Evolutionary conservation across 2,888 invertebrate genomes (phyloP).

Genomic region (Microctonus hyperodae): DNA sequence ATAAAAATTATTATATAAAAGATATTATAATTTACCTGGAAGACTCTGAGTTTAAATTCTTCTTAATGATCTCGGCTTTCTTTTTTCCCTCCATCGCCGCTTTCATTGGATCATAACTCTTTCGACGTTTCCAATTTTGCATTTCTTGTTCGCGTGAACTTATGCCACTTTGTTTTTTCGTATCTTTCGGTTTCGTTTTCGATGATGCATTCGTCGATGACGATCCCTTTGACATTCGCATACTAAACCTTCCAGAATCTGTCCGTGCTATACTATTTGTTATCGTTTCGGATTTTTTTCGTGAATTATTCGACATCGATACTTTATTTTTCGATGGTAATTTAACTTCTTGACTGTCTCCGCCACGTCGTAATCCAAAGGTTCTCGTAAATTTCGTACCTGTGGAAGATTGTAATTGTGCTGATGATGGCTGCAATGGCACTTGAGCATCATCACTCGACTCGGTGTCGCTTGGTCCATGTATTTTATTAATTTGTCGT

Average conservation of each 20-base stretch:
- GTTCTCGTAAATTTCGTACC: conserved; percentile 49
- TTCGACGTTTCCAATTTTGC: conserved; percentile 95
- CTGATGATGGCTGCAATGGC: not conserved
- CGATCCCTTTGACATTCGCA: conserved; percentile 43
- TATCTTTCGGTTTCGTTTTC: conserved; percentile 49
- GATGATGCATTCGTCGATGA: conserved; percentile 40
- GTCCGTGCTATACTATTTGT: conserved; percentile 48
- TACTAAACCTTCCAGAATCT: conserved; percentile 53
- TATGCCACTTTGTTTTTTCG: conserved; percentile 61
- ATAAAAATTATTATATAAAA: conserved; percentile 14
- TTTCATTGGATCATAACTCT: conserved; percentile 94
- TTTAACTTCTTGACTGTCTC: conserved; percentile 66
- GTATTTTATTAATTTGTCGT: conserved; percentile 46
- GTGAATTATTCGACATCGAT: not conserved
- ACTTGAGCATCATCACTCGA: conserved; percentile 52
- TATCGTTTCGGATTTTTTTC: conserved; percentile 44
- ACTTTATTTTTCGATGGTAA: conserved; percentile 24
- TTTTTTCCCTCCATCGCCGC: conserved; percentile 87
- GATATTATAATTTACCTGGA: conserved; percentile 50
- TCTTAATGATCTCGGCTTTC: conserved; percentile 62
- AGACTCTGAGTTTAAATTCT: conserved; percentile 47
- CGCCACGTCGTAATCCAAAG: conserved; percentile 64
- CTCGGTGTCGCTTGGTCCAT: conserved; percentile 51
- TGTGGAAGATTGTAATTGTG: conserved; percentile 38
- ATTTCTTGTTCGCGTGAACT: conserved; percentile 82